phyloP scores from a whole-genome alignment of 2,113 vertebrate genomes.

The Phocoena sinus region DNA sequence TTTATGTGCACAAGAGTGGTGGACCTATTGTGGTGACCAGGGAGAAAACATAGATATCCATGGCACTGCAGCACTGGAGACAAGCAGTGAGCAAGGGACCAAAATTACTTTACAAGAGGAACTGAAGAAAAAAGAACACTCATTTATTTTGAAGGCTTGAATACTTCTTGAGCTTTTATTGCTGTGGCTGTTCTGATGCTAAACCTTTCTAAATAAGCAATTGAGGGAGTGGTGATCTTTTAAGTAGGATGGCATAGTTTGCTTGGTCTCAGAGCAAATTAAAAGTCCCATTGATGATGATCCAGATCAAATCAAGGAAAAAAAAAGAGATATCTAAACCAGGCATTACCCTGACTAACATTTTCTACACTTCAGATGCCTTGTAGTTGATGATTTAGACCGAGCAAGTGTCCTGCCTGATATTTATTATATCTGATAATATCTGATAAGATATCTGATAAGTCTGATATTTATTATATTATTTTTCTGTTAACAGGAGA shows the following conservation, averaged over 20 bases:
- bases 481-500: background rate
- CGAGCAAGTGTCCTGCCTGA: background rate
- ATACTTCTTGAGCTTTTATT: background rate
- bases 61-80: background rate
- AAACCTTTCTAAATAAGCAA: background rate
- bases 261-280: background rate
- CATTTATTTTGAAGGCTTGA: background rate
- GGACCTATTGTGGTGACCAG: background rate
- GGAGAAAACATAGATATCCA: background rate
- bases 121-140: background rate
- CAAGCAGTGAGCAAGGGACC: background rate
- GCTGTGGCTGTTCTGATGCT: background rate
- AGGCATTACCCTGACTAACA: background rate
- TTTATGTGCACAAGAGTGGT: background rate
- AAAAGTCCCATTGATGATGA: background rate
- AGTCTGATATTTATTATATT: background rate
- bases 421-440: background rate
- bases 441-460: background rate
- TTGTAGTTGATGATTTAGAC: background rate
- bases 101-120: background rate
- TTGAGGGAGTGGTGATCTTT: background rate
- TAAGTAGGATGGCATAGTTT: background rate
- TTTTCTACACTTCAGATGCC: background rate
- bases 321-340: background rate
- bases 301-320: background rate